phyloP scores from a whole-genome alignment of 2,888 invertebrate species.

The Lycaena phlaeas region DNA sequence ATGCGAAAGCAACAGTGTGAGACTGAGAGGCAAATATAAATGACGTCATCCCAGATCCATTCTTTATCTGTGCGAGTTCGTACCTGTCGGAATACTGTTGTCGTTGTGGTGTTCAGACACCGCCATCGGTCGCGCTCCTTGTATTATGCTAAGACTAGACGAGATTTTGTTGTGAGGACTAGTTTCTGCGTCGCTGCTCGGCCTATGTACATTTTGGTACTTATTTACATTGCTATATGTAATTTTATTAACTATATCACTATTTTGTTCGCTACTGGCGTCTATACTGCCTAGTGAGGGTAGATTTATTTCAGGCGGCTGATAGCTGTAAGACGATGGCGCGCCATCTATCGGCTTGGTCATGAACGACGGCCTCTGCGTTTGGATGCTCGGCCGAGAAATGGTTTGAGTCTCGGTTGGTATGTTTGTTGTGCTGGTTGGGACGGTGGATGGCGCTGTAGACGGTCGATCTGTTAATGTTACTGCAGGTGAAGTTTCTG shows the following conservation, averaged over 20 bases:
- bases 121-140: conserved; percentile 65
- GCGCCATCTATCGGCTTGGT: conserved; percentile 70
- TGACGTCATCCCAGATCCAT: no score
- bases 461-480: conserved; percentile 49
- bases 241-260: conserved; percentile 72
- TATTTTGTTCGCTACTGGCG: conserved; percentile 67
- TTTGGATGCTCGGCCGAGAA: conserved; percentile 53
- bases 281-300: conserved; percentile 61
- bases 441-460: conserved; percentile 56
- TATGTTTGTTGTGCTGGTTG: conserved; percentile 31
- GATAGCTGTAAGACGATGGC: conserved; percentile 50
- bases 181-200: conserved; percentile 60
- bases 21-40: no score
- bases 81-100: conserved; percentile 63
- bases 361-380: conserved; percentile 65
- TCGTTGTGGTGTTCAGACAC: conserved; percentile 61
- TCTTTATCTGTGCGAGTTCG: no score
- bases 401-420: conserved; percentile 43
- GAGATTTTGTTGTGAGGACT: conserved; percentile 72
- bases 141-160: conserved; percentile 69
- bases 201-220: conserved; percentile 71
- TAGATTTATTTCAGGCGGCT: conserved; percentile 62
- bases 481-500: conserved; percentile 45
- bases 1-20: no score
- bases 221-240: conserved; percentile 71